These are phyloP conservation scores for Electrona antarctica DNA, from an alignment of 2,113 vertebrate genomes.

Conservation along the genomic window DNA sequence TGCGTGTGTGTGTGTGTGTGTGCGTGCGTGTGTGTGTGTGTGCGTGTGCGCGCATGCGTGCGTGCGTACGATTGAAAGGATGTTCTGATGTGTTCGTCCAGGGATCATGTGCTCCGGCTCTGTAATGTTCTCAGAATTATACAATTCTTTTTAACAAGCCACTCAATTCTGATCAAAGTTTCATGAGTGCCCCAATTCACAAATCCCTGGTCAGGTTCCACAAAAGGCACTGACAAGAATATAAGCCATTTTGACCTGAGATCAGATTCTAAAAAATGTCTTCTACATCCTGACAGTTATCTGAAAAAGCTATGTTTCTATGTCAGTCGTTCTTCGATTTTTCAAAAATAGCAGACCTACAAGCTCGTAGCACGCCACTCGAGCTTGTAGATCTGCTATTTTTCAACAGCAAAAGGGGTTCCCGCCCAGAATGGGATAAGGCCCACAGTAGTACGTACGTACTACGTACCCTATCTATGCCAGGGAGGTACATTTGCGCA, in stretches of 20 bases:
- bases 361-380: no score
- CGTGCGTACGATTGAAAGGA: constrained; percentile 41
- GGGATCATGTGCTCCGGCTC: constrained; percentile 13
- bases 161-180: constrained; percentile 63
- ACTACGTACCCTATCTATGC: background rate
- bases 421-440: no score
- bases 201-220: constrained; percentile 52
- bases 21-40: constrained; percentile 19
- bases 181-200: constrained; percentile 44
- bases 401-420: no score
- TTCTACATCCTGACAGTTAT: no score
- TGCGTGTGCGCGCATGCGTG: constrained; percentile 14
- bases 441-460: background rate
- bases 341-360: no score
- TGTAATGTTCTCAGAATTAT: constrained; percentile 37
- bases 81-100: constrained; percentile 26
- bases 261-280: no score
- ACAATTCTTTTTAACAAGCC: constrained; percentile 46
- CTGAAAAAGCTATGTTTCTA: no score
- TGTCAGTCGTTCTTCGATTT: no score
- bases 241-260: no score
- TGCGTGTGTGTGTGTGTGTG: background rate
- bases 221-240: constrained; percentile 31
- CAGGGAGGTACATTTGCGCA: constrained; percentile 45
- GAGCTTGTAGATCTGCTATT: no score